A percentile compares a stretch with the other conserved stretches of the same genome.
Conservation (phyloP, 2,797 vertebrate genomes). For the Acrossocheilus fasciatus region DNA sequence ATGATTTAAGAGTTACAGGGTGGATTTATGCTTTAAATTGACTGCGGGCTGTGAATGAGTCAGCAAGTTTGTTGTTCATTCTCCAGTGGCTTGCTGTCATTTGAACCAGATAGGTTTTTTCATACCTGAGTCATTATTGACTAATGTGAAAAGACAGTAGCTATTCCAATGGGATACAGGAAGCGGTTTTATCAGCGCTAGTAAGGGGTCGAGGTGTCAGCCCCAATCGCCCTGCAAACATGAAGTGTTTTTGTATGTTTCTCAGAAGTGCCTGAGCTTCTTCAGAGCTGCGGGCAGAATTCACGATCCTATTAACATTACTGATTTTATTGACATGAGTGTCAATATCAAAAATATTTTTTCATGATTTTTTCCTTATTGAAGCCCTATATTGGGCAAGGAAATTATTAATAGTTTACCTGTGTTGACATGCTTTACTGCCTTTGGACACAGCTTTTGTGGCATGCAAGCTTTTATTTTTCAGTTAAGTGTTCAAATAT, state of each 20-base stretch:
- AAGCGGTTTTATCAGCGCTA: slow-evolving; percentile 8
- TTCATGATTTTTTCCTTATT: slow-evolving; percentile 10
- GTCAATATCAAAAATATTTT: background rate
- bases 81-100: slow-evolving; percentile 40
- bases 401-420: background rate
- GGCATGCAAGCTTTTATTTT: background rate
- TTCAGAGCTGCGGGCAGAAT: background rate
- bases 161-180: slow-evolving; percentile 2
- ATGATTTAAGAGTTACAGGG: slow-evolving; percentile 20
- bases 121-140: slow-evolving; percentile 26
- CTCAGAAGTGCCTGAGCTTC: background rate
- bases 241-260: background rate
- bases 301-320: background rate
- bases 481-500: background rate
- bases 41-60: slow-evolving; percentile 32
- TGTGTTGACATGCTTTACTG: background rate
- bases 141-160: slow-evolving; percentile 28
- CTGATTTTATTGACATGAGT: background rate
- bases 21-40: slow-evolving; percentile 38
- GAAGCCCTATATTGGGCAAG: background rate
- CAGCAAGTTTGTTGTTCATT: slow-evolving; percentile 30
- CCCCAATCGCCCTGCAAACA: background rate
- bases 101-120: slow-evolving; percentile 17
- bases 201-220: slow-evolving; percentile 11
- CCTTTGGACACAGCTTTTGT: background rate